phyloP scores from a whole-genome alignment of 2,888 invertebrate species.

The Leucozona laternaria region DNA sequence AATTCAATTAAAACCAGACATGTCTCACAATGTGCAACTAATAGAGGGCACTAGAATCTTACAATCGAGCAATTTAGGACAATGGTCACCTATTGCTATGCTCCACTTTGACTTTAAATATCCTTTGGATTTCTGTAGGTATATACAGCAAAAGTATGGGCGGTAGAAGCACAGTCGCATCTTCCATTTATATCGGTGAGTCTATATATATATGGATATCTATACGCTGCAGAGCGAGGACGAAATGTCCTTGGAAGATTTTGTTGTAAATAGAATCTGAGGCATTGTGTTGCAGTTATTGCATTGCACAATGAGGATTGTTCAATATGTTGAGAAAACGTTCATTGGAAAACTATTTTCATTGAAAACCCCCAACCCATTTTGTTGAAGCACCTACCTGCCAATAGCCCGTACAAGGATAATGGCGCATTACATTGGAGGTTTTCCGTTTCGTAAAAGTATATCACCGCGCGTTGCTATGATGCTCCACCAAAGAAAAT shows the following conservation, averaged over 20 bases:
- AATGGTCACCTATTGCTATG: slow-evolving; percentile 71
- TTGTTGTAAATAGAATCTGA: slow-evolving; percentile 13
- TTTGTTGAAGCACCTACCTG: not conserved
- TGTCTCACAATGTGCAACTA: slow-evolving; percentile 74
- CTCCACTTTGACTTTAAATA: slow-evolving; percentile 63
- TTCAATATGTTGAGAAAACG: slow-evolving; percentile 56
- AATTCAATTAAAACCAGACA: slow-evolving; percentile 75
- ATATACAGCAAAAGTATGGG: not conserved
- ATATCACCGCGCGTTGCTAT: slow-evolving; percentile 57
- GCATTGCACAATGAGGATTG: slow-evolving; percentile 39
- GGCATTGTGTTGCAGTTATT: slow-evolving; percentile 52
- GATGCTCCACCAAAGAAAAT: slow-evolving; percentile 45
- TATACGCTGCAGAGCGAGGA: not conserved
- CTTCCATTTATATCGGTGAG: not conserved
- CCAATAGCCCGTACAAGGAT: slow-evolving; percentile 44
- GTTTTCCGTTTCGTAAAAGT: slow-evolving; percentile 45
- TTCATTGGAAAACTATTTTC: slow-evolving; percentile 72
- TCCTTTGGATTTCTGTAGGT: slow-evolving; percentile 40
- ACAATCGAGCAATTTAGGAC: slow-evolving; percentile 75
- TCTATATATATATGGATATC: no score
- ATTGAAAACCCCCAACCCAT: not conserved
- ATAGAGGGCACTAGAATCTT: slow-evolving; percentile 74
- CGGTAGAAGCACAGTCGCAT: not conserved
- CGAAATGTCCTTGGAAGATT: slow-evolving; percentile 55
- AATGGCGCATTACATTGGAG: slow-evolving; percentile 57